Evolutionary conservation across 2,888 invertebrate species (phyloP).

Genomic region (Hirtodrosophila cameraria): DNA sequence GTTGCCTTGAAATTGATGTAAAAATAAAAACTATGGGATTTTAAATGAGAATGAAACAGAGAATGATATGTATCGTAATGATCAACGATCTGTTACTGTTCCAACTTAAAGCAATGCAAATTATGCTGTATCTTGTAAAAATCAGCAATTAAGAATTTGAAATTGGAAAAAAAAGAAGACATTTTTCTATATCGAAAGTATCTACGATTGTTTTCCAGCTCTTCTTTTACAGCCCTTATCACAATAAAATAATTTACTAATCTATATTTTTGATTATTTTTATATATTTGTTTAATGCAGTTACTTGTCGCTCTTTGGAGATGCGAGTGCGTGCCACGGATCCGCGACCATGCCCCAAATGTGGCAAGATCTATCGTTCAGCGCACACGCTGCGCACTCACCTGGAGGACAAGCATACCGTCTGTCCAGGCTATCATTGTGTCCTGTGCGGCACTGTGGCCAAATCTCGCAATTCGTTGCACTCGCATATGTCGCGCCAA

Average conservation of each 20-base stretch:
- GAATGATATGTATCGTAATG: too few species aligned
- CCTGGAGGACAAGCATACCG: constrained; percentile 96
- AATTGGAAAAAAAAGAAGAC: too few species aligned
- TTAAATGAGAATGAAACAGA: too few species aligned
- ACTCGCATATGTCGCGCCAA: constrained; percentile 97
- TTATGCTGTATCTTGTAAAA: too few species aligned
- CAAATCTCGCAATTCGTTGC: constrained; percentile 95
- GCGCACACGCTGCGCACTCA: constrained; percentile 96
- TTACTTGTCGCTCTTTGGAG: constrained; percentile 92
- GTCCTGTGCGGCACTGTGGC: constrained; percentile 96
- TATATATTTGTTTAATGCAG: constrained; percentile 82
- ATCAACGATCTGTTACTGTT: too few species aligned
- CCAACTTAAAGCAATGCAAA: not conserved
- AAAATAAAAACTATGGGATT: too few species aligned
- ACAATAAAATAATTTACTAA: not conserved
- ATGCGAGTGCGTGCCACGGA: constrained; percentile 95
- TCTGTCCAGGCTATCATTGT: constrained; percentile 96
- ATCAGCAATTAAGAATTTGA: too few species aligned
- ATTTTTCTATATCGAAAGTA: not conserved
- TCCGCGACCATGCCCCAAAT: constrained; percentile 95
- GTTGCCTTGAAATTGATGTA: too few species aligned
- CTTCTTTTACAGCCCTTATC: not conserved
- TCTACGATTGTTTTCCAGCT: constrained; percentile 10
- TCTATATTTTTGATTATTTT: not conserved
- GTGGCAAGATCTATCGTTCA: constrained; percentile 95